Base-by-base conservation (phyloP, 2,113 vertebrate species). In the Amblyornis subalaris region DNA sequence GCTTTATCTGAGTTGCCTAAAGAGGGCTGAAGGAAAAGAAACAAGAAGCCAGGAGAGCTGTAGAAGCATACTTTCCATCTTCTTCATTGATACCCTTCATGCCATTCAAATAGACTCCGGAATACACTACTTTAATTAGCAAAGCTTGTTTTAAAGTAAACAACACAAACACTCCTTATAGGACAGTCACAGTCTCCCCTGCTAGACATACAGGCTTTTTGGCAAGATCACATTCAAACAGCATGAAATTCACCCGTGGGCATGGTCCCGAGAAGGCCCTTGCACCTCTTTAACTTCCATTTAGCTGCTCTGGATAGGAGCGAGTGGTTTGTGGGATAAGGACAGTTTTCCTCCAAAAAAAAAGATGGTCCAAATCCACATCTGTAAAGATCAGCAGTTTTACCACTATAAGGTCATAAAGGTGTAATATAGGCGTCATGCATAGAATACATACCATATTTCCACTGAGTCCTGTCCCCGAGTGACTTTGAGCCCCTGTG, bases 91-190 rank as follows among this genome's bases (percentile, higher is more conserved):
- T n/a, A 93, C 80, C 91, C 86, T 93, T 88, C 75, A 95, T 85
- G 60, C 71, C 88, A 91, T 85, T 91, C 89, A 95, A 94, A 91
- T 31, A 96, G 91, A 96, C 85, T 95, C 91, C 10, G 7, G 89
- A 95, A 93, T 89, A 93, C 85, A 85, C 89, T 89, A 88, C 90
- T 96, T 95, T 96, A 96, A 96, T 94, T 95, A 96, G 93, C 93
- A 96, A 95, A 96, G 96, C 94, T 95, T 95, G 62, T 94, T 96
- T 94, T 82, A 69, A 96, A 92, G 71, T 94, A 94, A 96, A 93
- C 91, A 96, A 83, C 93, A 96, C 93, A 93, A 95, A 95, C 85
- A 93, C 88, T 95, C 89, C 89, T 95, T 80, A 53, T 77, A 85
- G 88, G 96, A 93, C 89, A 94, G 96, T 94, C 91, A 92, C 80